Evolutionary conservation across 2,113 vertebrate species (phyloP).

Genomic region (Prunella himalayana): DNA sequence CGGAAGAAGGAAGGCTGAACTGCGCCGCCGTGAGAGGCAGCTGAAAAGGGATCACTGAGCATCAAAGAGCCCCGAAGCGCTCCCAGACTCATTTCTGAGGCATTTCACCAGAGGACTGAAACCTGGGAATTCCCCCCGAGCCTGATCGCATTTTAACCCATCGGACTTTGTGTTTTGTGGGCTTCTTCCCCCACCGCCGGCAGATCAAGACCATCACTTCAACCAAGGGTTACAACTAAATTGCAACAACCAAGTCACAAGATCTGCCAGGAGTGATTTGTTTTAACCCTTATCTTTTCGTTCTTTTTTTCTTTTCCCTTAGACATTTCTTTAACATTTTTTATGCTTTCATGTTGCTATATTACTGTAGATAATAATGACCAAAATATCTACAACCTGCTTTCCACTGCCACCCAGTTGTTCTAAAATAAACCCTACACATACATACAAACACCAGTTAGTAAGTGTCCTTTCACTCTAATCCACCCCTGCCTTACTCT

Average conservation of each 20-base stretch:
- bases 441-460: not conserved
- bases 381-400: not conserved
- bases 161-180: not conserved
- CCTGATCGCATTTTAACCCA: not conserved
- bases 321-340: not conserved
- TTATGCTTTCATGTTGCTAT: not conserved
- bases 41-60: not conserved
- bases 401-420: not conserved
- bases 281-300: not conserved
- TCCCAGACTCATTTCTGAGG: not conserved
- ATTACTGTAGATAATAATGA: not conserved
- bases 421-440: not conserved
- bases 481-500: accelerated
- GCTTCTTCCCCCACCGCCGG: not conserved
- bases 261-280: not conserved
- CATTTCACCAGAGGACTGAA: not conserved
- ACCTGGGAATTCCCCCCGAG: not conserved
- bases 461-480: not conserved
- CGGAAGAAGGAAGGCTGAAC: not conserved
- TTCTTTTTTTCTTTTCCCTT: not conserved
- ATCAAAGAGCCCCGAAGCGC: no score
- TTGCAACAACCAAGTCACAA: not conserved
- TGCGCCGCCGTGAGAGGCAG: not conserved
- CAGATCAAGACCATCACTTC: not conserved
- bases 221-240: not conserved